These are phyloP conservation scores for Pelodiscus sinensis DNA, from an alignment of 2,113 vertebrate species.

Conservation along the genomic window DNA sequence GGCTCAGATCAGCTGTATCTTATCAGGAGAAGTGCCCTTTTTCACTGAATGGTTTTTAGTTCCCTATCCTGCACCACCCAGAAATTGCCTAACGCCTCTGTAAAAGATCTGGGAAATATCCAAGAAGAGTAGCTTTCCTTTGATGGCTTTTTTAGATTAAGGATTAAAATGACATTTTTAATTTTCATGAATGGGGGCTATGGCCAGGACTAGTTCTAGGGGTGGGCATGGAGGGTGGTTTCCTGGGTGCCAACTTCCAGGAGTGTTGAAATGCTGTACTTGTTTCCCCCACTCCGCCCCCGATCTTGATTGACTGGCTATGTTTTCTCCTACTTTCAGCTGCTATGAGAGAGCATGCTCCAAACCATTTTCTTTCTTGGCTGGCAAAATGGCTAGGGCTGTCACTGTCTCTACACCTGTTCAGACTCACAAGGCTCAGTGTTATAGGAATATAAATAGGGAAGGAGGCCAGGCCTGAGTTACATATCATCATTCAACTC, in stretches of 20 bases:
- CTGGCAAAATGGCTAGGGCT: background rate
- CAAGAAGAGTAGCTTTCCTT: background rate
- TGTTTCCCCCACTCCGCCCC: fast-evolving
- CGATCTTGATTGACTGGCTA: background rate
- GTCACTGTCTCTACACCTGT: background rate
- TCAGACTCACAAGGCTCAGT: background rate
- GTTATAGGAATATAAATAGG: background rate
- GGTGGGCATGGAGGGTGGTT: background rate
- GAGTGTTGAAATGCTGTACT: background rate
- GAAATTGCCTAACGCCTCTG: background rate
- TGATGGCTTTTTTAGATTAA: background rate
- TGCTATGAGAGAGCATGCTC: background rate
- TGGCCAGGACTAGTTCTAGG: background rate
- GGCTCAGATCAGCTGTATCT: background rate
- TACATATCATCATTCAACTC: background rate
- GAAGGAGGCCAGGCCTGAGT: background rate
- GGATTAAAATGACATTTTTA: background rate
- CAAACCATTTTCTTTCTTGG: background rate
- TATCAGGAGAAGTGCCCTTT: background rate
- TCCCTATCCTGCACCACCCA: background rate
- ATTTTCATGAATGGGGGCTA: background rate
- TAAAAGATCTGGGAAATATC: background rate
- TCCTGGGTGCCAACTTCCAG: background rate
- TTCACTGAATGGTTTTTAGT: background rate
- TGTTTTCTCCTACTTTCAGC: background rate